These are phyloP conservation scores for Palythoa heliodiscus DNA, from an alignment of 92 coral and sea anemone genomes.

Conservation along the genomic window DNA sequence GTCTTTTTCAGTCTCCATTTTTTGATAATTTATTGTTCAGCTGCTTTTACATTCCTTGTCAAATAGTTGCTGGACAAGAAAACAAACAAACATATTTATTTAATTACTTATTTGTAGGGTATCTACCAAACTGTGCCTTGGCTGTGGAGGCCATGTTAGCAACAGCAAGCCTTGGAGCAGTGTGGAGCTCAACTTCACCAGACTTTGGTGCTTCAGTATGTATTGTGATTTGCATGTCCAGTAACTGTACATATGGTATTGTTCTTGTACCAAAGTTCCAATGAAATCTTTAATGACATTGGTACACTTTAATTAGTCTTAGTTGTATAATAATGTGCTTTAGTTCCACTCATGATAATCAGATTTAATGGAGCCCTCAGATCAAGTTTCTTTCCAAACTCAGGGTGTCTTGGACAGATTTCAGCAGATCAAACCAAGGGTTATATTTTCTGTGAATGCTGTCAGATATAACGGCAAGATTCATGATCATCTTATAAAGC, in stretches of 20 bases:
- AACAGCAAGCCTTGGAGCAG: conserved; percentile 94
- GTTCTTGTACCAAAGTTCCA: too few relatives aligned
- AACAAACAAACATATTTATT: too few relatives aligned
- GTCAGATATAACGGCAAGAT: conserved; percentile 88
- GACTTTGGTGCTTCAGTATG: conserved; percentile 93
- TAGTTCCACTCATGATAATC: too few relatives aligned
- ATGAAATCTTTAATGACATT: too few relatives aligned
- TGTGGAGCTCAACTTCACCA: conserved; percentile 99
- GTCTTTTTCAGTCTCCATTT: too few relatives aligned
- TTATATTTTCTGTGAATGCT: conserved; percentile 94
- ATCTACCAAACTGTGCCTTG: conserved; percentile 93
- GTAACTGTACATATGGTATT: too few relatives aligned
- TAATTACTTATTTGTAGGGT: conserved; percentile 54
- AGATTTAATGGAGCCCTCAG: neutral
- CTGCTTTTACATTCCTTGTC: too few relatives aligned
- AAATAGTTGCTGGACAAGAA: too few relatives aligned
- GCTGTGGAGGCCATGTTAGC: conserved; percentile 98
- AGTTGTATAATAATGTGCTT: too few relatives aligned
- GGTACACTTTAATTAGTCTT: too few relatives aligned
- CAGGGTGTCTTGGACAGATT: conserved; percentile 97
- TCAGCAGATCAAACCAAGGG: conserved; percentile 88
- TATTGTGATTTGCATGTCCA: neutral
- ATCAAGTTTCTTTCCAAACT: neutral
- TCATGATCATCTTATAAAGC: conserved; percentile 83
- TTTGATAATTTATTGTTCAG: too few relatives aligned